Evolutionary conservation across 2,888 invertebrate species (phyloP), one percentile per base, ranked within the genome.

Genomic region (Eristalis pertinax): DNA sequence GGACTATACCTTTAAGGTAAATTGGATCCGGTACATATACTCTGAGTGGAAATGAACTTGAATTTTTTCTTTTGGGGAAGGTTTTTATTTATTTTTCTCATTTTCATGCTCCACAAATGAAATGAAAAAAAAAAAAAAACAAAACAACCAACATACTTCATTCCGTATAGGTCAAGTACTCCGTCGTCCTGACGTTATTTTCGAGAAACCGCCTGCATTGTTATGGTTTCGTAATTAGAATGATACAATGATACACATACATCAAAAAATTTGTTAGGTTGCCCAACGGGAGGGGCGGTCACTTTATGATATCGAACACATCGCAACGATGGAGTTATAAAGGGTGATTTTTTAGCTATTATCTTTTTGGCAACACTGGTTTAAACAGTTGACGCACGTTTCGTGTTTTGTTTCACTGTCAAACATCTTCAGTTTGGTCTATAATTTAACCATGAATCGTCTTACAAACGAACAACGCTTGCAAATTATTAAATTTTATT

Each of bases 41-140:
- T 81, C n/a, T n/a, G 69, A 58, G 58, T 81, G 76, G 72, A 85
- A 73, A 86, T 87, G 86, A 87, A 87, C 79, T 83, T 87, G 86
- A 79, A 83, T 79, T 77, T 77, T 56, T 32, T 65, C 74, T 67
- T 41, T 15, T 63, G 43, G 43, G 50, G 70, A 78, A 35, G 62
- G 24, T 68, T 43, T 56, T n/a, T 22, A 38, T 38, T 65, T 58
- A n/a, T n/a, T n/a, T n/a, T n/a, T n/a, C n/a, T 41, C 35, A 7
- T 19, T 50, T 64, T 41, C 35, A 0, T 58, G 4, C 7, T 22
- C 15, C 8, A 62, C 19, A 29, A 70, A n/a, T n/a, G n/a, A n/a
- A n/a, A n/a, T n/a, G n/a, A n/a, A n/a, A n/a, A n/a, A n/a, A n/a
- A 38, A 64, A 65, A 0, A 65, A 24, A 75, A 62, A 13, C 19